Conservation (phyloP, 2,113 vertebrate species). For the Apus apus region DNA sequence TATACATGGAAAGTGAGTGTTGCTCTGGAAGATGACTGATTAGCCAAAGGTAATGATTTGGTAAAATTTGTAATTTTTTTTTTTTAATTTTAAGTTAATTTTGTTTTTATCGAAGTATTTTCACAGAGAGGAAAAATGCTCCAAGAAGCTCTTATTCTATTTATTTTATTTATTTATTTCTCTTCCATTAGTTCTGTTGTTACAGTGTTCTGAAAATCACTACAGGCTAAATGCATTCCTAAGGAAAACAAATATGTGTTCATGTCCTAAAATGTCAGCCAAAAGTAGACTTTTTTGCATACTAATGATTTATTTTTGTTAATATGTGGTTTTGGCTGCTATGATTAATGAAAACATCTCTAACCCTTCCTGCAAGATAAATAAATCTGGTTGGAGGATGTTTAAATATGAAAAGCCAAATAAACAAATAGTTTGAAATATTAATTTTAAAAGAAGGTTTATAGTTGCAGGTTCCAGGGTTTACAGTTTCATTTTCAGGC, state of each 20-base stretch:
- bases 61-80: background rate
- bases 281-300: conserved; percentile 23
- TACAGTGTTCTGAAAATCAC: background rate
- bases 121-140: background rate
- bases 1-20: background rate
- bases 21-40: background rate
- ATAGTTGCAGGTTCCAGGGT: background rate
- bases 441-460: background rate
- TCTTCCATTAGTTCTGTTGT: background rate
- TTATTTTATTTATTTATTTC: background rate
- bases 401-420: conserved; percentile 48
- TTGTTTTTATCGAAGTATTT: background rate
- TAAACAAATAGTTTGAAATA: conserved; percentile 42
- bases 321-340: background rate
- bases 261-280: conserved; percentile 19
- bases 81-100: background rate
- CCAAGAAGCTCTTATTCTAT: background rate
- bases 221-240: background rate
- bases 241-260: background rate
- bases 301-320: conserved; percentile 51
- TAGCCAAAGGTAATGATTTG: background rate
- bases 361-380: conserved; percentile 45
- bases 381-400: conserved; percentile 39
- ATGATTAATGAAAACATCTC: conserved; percentile 27
- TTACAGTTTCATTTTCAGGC: conserved; percentile 17